Percentiles rank a stretch among this genome's conserved stretches.
Evolutionary conservation across 2,888 invertebrate genomes (phyloP).

Genomic region (Temnothorax ravouxi): DNA sequence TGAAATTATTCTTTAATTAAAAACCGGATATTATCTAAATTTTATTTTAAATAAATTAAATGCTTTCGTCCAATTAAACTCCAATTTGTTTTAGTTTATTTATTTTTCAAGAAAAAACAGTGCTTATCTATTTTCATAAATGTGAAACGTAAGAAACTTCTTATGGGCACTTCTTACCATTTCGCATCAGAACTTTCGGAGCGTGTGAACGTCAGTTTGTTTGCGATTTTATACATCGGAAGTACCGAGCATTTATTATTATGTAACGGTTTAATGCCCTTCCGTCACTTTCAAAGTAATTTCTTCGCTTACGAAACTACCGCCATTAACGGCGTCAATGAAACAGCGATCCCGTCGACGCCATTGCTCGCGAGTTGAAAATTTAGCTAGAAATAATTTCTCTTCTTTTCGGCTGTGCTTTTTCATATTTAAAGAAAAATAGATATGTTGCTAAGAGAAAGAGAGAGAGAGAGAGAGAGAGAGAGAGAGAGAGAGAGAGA

Average conservation of each 20-base stretch:
- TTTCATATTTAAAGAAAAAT: background rate
- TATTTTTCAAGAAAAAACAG: background rate
- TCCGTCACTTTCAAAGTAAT: conserved; percentile 73
- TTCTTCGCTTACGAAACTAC: conserved; percentile 48
- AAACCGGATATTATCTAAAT: background rate
- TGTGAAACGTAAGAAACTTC: background rate
- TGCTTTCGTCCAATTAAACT: background rate
- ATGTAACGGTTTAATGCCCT: conserved; percentile 72
- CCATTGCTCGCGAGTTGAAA: conserved; percentile 16
- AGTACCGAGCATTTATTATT: conserved; percentile 67
- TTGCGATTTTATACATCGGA: conserved; percentile 29
- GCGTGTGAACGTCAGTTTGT: background rate
- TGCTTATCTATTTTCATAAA: background rate
- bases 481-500: background rate
- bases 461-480: background rate
- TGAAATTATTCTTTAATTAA: background rate
- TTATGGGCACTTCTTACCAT: background rate
- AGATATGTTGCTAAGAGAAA: background rate
- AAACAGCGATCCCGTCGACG: background rate
- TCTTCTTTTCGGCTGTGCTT: conserved; percentile 4
- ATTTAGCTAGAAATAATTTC: conserved; percentile 33
- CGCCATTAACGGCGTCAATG: conserved; percentile 39
- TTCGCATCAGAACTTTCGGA: background rate
- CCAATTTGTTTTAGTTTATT: background rate
- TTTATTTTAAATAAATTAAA: background rate